phyloP scores from a whole-genome alignment of 2,888 invertebrate species.

The Idaea straminata region DNA sequence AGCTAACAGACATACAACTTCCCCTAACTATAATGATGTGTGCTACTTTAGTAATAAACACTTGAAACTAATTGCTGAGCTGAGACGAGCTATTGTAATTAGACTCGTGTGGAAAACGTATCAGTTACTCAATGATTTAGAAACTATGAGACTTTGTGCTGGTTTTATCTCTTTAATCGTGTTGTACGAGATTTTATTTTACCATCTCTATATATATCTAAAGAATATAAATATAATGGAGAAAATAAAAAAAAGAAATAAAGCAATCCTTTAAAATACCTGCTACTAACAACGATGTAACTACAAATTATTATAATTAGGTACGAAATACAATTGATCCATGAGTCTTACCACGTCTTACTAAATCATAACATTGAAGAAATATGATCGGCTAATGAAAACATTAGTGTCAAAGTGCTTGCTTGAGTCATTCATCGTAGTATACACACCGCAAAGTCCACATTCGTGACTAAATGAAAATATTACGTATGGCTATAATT shows the following conservation, averaged over 20 bases:
- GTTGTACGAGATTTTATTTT: too few species aligned
- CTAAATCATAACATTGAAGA: slow-evolving; percentile 18
- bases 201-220: too few species aligned
- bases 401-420: slow-evolving; percentile 14
- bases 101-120: slow-evolving; percentile 26
- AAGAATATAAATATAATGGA: too few species aligned
- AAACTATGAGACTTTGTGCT: slow-evolving; percentile 18
- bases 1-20: slow-evolving; percentile 17
- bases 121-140: slow-evolving; percentile 23
- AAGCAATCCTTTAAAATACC: not conserved
- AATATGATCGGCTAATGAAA: slow-evolving; percentile 18
- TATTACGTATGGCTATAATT: not conserved
- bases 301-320: not conserved
- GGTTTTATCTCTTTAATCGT: not conserved
- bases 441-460: not conserved
- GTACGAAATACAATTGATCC: slow-evolving; percentile 5
- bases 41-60: slow-evolving; percentile 21
- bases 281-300: not conserved
- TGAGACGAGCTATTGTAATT: slow-evolving; percentile 20
- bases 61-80: slow-evolving; percentile 20
- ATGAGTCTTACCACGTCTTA: slow-evolving; percentile 7
- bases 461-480: not conserved
- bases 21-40: not conserved
- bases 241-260: too few species aligned
- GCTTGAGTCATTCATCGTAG: not conserved